Evolutionary conservation across 1,140 invertebrate genomes (phyloP), one percentile per base, ranked within the genome.

Genomic region (Lamellibrachia luymesi): DNA sequence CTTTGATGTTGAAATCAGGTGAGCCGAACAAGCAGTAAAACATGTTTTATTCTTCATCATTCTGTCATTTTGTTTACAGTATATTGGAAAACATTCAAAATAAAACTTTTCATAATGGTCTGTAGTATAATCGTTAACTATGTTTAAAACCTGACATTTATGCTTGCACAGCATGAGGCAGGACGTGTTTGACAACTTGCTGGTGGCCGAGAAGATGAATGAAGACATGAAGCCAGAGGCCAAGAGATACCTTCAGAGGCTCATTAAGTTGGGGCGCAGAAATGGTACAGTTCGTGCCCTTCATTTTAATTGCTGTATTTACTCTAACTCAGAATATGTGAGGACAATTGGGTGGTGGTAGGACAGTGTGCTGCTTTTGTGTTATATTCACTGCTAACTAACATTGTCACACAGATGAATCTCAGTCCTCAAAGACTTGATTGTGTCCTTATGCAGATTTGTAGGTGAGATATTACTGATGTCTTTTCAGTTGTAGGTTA

Each of bases 1-100:
- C 91, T 97, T 97, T 96, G 96, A 97, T 95, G 96, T 97, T 49
- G 97, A 97, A 94, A 96, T 97, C 95, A 96, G 96, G 96, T 96
- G 94, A 93, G 1, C 51, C 7, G 2, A 25, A 92, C 22, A 80
- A 10, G 5, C 25, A 89, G 38, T 22, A 90, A 52, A 93, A 38
- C 51, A 92, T 10, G 8, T 49, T 92, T 50, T 92, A 49, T n/a
- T 10, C 38, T 92, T n/a, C 8, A 38, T 91, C 27, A 38, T 91
- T 91, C 50, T 50, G 27, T 22, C 50, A 91, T 91, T 91, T 6
- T 56, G 6, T 56, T 56, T 7, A 6, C 13, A 56, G 52, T 13
- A 7, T 56, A 13, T 56, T 56, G 52, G 52, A 56, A 56, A 56
- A 56, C 52, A 56, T 56, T 56, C 52, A 56, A 56, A 56, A 56